A percentile compares a stretch with the other conserved stretches of the same genome.
phyloP scores from a whole-genome alignment of 2,888 invertebrate species.

The Caenorhabditis imperialis region DNA sequence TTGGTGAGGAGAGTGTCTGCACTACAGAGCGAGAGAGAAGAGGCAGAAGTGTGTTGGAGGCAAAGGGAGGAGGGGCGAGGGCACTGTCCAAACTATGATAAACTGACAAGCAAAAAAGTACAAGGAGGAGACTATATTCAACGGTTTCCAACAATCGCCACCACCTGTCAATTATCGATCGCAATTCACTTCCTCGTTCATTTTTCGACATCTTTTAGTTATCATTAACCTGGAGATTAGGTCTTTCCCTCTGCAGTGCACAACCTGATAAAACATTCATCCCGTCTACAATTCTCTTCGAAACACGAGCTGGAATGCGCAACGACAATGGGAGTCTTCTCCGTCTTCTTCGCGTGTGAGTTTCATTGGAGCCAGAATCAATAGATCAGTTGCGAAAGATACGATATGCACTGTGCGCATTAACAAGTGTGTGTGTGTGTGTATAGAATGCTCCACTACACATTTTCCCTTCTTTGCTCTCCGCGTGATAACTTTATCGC shows the following conservation, averaged over 20 bases:
- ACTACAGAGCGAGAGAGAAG: too few relatives aligned
- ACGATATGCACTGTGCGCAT: too few relatives aligned
- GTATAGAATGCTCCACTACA: too few relatives aligned
- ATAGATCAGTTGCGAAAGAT: too few relatives aligned
- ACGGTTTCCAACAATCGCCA: background rate
- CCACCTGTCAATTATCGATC: slow-evolving; percentile 22
- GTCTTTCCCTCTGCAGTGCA: slow-evolving; percentile 6
- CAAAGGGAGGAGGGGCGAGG: background rate
- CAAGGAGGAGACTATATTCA: slow-evolving; percentile 1
- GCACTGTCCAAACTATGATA: too few relatives aligned
- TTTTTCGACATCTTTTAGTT: slow-evolving; percentile 5
- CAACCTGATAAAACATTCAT: slow-evolving; percentile 10
- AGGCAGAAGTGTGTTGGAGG: background rate
- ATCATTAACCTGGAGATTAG: slow-evolving; percentile 13
- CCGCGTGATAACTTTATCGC: too few relatives aligned
- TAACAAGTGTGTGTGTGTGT: too few relatives aligned
- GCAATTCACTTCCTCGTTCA: slow-evolving; percentile 30
- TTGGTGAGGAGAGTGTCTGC: background rate
- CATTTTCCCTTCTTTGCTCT: too few relatives aligned
- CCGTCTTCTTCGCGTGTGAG: slow-evolving; percentile 29
- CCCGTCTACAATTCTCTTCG: background rate
- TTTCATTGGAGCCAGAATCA: too few relatives aligned
- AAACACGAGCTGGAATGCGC: too few relatives aligned
- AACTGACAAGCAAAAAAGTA: slow-evolving; percentile 4
- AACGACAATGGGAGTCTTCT: slow-evolving; percentile 17